phyloP scores from a whole-genome alignment of 2,113 vertebrate genomes.

The Seriola dumerili region DNA sequence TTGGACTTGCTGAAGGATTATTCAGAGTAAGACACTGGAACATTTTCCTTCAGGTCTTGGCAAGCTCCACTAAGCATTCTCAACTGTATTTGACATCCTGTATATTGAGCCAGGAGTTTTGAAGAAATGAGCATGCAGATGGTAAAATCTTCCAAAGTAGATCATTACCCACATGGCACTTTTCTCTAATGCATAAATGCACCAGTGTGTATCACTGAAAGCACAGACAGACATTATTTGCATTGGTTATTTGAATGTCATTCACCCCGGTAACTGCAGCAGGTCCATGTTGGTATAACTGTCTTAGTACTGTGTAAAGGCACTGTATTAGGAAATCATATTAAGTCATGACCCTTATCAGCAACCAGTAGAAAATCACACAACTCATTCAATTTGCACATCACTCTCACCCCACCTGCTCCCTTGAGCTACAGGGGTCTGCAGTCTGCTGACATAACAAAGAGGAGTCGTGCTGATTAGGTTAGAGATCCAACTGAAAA shows the following conservation, averaged over 20 bases:
- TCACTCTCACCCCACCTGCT: constrained; percentile 8
- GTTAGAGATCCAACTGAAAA: background rate
- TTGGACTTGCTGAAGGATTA: constrained; percentile 24
- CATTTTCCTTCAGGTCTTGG: background rate
- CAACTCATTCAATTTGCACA: constrained; percentile 30
- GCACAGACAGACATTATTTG: constrained; percentile 9
- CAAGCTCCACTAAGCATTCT: constrained; percentile 6
- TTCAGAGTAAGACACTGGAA: background rate
- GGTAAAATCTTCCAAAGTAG: background rate
- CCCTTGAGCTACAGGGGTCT: background rate
- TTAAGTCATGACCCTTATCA: constrained; percentile 22
- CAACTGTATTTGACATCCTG: constrained; percentile 18
- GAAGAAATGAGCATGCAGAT: background rate
- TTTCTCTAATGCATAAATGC: constrained; percentile 19
- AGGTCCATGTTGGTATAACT: background rate
- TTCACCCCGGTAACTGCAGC: background rate
- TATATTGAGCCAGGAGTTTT: constrained; percentile 23
- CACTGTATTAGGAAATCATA: background rate
- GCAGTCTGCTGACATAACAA: background rate
- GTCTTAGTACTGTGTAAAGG: background rate
- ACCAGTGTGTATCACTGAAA: background rate
- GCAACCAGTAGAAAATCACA: constrained; percentile 15
- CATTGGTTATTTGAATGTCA: constrained; percentile 15
- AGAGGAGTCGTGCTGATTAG: background rate
- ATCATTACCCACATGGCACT: background rate